phyloP scores from a whole-genome alignment of 2,113 vertebrate species.

The Beaufortia kweichowensis region DNA sequence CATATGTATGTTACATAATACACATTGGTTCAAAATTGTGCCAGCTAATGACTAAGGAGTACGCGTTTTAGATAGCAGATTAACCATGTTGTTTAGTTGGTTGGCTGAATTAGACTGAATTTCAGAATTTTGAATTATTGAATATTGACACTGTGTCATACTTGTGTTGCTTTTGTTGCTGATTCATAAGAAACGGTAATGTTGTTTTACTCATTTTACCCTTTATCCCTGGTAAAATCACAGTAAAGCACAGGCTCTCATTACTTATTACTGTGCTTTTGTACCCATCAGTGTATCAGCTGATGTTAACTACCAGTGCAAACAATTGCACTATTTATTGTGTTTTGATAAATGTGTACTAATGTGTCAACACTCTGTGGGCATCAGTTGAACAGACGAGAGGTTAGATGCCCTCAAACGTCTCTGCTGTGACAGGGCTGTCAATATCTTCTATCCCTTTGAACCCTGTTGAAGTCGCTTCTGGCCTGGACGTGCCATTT shows the following conservation, averaged over 20 bases:
- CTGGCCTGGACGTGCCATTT: slow-evolving; percentile 27
- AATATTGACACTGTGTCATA: too few relatives aligned
- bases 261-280: background rate
- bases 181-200: background rate
- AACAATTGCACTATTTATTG: background rate
- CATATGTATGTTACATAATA: background rate
- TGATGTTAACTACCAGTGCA: background rate
- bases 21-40: background rate
- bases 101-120: too few relatives aligned
- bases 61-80: too few relatives aligned
- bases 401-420: background rate
- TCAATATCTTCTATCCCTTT: slow-evolving; percentile 35
- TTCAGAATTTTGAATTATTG: too few relatives aligned
- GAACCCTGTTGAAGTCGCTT: slow-evolving; percentile 22
- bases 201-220: background rate
- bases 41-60: too few relatives aligned
- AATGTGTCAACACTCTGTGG: slow-evolving; percentile 9
- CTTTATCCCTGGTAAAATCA: background rate
- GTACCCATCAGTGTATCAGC: too few relatives aligned
- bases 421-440: slow-evolving; percentile 30
- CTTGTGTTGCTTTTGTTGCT: too few relatives aligned
- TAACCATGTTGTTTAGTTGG: too few relatives aligned
- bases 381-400: slow-evolving; percentile 21
- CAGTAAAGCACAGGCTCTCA: background rate
- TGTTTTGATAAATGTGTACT: slow-evolving; percentile 28